These are phyloP conservation scores for Crotophaga sulcirostris DNA, from an alignment of 2,113 vertebrate species.

Conservation along the genomic window DNA sequence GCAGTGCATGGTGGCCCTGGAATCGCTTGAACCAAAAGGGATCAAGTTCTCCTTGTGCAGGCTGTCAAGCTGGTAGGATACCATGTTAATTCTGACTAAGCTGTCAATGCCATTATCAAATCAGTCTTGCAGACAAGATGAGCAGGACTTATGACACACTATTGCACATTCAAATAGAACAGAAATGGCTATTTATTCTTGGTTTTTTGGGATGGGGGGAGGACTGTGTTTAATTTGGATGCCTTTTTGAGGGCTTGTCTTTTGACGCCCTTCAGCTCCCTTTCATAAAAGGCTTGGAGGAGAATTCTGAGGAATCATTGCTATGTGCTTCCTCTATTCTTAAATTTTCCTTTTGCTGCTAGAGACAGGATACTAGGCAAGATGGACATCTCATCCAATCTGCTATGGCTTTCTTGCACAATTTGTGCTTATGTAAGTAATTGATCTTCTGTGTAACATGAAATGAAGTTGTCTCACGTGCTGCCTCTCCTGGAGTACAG, in stretches of 20 bases:
- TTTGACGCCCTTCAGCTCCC: background rate
- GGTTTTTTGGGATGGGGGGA: background rate
- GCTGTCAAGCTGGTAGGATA: background rate
- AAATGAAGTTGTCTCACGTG: background rate
- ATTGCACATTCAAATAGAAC: background rate
- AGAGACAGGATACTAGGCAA: background rate
- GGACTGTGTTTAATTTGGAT: background rate
- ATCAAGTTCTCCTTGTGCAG: background rate
- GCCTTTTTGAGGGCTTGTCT: background rate
- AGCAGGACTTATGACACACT: background rate
- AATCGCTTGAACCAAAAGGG: background rate
- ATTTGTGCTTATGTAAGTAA: conserved; percentile 41
- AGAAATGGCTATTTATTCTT: background rate
- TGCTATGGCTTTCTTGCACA: background rate
- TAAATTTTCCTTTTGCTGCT: background rate
- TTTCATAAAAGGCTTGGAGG: background rate
- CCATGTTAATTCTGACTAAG: background rate
- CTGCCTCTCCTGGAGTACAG: conserved; percentile 19
- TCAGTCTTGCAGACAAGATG: background rate
- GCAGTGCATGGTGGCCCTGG: background rate
- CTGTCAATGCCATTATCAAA: background rate
- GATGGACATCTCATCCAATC: background rate
- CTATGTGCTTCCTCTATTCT: background rate
- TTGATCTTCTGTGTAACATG: background rate
- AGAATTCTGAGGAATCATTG: background rate